A percentile compares a stretch with the other conserved stretches of the same genome.
These are phyloP conservation scores for Diplolepis rosae DNA, from an alignment of 2,888 invertebrate species.

Conservation along the genomic window DNA sequence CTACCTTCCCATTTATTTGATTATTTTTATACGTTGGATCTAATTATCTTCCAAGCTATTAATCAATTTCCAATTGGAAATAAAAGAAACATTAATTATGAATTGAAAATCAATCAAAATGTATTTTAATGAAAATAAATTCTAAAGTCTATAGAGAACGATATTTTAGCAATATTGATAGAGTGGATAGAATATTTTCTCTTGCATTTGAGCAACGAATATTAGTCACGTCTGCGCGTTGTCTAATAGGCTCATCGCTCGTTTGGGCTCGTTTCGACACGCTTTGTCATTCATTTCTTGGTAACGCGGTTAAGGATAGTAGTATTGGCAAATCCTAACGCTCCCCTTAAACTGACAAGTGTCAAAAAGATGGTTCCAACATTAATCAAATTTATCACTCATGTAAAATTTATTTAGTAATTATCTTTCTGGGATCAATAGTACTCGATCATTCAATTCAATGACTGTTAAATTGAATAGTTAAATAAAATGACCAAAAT, in stretches of 20 bases:
- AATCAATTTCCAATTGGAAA: no score
- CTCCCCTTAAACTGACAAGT: conserved; percentile 12
- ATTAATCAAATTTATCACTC: conserved; percentile 8
- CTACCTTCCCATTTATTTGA: no score
- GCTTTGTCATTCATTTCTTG: conserved; percentile 30
- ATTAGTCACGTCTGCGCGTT: background rate
- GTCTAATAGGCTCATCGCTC: conserved; percentile 13
- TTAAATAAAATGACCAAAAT: no score
- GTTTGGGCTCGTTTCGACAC: background rate
- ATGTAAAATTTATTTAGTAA: background rate
- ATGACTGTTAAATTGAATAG: no score
- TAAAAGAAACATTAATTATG: no score
- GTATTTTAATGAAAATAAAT: no score
- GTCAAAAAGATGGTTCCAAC: background rate
- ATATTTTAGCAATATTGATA: conserved; percentile 1
- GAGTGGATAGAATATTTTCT: background rate
- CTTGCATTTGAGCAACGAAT: conserved; percentile 3
- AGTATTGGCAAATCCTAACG: conserved; percentile 20
- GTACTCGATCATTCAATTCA: no score
- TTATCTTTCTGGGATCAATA: background rate
- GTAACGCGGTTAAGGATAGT: background rate
- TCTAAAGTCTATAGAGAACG: background rate
- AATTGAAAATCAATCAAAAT: no score
- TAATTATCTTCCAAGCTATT: no score
- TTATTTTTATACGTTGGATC: no score